phyloP scores from a whole-genome alignment of 2,888 invertebrate species.

The Calliscelio sp. region DNA sequence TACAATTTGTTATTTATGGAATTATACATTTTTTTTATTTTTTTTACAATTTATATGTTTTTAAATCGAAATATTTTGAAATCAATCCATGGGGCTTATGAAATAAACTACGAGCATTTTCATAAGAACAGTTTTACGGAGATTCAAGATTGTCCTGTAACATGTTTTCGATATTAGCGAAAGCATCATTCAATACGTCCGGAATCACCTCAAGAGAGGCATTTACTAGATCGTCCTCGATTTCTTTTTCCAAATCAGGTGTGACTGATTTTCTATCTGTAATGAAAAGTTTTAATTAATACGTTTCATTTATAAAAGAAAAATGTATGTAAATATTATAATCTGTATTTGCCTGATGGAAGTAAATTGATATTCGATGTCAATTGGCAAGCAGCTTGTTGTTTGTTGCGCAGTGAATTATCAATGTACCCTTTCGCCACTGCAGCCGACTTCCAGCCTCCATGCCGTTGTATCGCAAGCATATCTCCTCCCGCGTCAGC shows the following conservation, averaged over 20 bases:
- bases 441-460: slow-evolving; percentile 46
- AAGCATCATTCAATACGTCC: slow-evolving; percentile 9
- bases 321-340: slow-evolving; percentile 1
- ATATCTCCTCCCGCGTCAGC: slow-evolving; percentile 50
- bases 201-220: slow-evolving; percentile 32
- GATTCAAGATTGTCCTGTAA: slow-evolving; percentile 5
- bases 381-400: not conserved
- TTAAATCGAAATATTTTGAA: not conserved
- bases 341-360: slow-evolving; percentile 15
- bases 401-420: slow-evolving; percentile 11
- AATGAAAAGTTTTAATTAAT: not conserved
- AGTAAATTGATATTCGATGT: slow-evolving; percentile 5
- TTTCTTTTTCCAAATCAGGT: slow-evolving; percentile 12
- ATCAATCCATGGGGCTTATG: not conserved
- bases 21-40: slow-evolving; percentile 3
- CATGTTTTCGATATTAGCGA: slow-evolving; percentile 23
- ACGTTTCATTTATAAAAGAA: not conserved
- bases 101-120: not conserved
- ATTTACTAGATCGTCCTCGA: slow-evolving; percentile 6
- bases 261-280: slow-evolving; percentile 11
- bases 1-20: slow-evolving; percentile 3
- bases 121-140: not conserved
- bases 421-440: slow-evolving; percentile 49
- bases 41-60: slow-evolving; percentile 19
- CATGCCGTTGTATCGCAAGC: slow-evolving; percentile 30